These are phyloP conservation scores for Hartigia nigra DNA, from an alignment of 2,888 invertebrate genomes.

Conservation along the genomic window DNA sequence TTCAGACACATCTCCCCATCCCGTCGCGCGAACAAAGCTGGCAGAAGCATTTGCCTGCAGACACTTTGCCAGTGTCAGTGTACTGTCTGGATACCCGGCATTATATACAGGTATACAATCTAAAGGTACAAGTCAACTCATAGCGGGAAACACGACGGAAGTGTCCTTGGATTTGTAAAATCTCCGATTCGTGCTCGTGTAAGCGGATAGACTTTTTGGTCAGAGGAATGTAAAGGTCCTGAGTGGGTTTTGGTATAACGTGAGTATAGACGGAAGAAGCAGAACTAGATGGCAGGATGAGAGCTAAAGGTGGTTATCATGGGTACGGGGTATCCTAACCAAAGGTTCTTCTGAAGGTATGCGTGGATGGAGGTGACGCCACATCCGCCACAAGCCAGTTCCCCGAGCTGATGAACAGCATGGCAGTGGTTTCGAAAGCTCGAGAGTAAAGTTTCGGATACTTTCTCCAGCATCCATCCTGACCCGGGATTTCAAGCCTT, in stretches of 20 bases:
- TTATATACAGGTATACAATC: not conserved
- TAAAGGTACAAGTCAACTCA: not conserved
- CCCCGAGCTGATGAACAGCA: constrained; percentile 44
- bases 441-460: not conserved
- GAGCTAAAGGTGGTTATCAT: not conserved
- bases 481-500: not conserved
- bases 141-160: not conserved
- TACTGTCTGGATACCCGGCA: not conserved
- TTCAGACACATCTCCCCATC: not conserved
- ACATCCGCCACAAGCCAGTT: constrained; percentile 11
- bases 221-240: constrained; percentile 40
- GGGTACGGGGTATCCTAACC: not conserved
- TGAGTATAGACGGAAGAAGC: not conserved
- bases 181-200: constrained; percentile 45
- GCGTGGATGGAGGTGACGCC: constrained; percentile 14
- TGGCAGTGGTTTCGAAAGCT: not conserved
- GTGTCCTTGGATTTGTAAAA: constrained; percentile 43
- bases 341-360: not conserved
- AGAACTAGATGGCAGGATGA: not conserved
- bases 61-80: not conserved
- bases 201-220: constrained; percentile 49
- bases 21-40: not conserved
- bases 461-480: not conserved
- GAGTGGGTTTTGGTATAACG: not conserved
- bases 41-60: not conserved